Evolutionary conservation across 2,797 vertebrate genomes (phyloP), one percentile per base, ranked within the genome.

Genomic region (Eupleurogrammus muticus): DNA sequence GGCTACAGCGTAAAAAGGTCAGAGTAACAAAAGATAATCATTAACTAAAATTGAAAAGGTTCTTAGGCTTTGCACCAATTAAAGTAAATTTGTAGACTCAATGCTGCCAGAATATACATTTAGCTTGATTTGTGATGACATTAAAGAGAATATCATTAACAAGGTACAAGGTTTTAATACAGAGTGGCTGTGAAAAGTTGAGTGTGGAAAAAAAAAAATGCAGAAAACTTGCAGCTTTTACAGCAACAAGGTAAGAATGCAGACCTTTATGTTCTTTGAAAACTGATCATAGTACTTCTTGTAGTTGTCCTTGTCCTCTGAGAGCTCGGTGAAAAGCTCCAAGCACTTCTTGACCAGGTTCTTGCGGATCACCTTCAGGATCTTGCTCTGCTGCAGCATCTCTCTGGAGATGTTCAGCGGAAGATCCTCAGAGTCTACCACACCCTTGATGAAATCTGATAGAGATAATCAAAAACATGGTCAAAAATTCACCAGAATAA

Each of bases 301-400:
- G 80, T 97, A 97, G 80, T 97, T 98, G 63, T 98, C 97, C 76
- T 96, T 97, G 84, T 98, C 96, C 57, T 98, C 97, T 0, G 96
- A 78, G 13, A 98, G 72, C 56, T 98, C 96, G 0, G 93, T 90
- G 85, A 99, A 99, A 4, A 99, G 96, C 14, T 99, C 98, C 23
- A 99, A 32, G 77, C 96, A 98, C 83, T 99, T 99, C 88, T 99
- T 99, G 34, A 99, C 97, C 80, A 99, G 90, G 80, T 99, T 99
- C 91, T 99, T 99, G 54, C 97, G 90, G 66, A 99, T 99, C 11
- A 99, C 97, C 69, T 99, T 99, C 57, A 99, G 89, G 82, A 99
- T 99, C 84, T 99, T 99, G 92, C 97, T 99, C 74, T 99, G 97
- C 71, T 99, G 98, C 68, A 99, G 87, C 97, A 97, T 99, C 89